Evolutionary conservation across 2,113 vertebrate genomes (phyloP).

Genomic region (Apteryx owenii): DNA sequence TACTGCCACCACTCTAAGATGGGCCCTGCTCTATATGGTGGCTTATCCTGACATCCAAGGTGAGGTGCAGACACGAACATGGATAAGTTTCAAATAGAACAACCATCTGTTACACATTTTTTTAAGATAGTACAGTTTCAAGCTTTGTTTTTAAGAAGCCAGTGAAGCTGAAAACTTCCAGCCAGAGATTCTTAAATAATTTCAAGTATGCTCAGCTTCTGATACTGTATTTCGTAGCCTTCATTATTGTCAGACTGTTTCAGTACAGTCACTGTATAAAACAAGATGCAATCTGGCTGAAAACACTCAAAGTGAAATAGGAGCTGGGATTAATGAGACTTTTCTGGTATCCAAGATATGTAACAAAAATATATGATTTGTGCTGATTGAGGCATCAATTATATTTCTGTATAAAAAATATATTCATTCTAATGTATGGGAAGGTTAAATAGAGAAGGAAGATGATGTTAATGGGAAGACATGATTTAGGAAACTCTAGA

Average conservation of each 20-base stretch:
- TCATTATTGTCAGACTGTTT: neutral
- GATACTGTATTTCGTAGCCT: neutral
- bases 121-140: neutral
- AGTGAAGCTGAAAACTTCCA: neutral
- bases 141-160: neutral
- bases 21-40: constrained; percentile 77
- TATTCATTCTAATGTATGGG: neutral
- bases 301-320: neutral
- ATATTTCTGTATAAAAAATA: neutral
- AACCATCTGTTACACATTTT: neutral
- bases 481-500: neutral
- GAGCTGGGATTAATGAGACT: neutral
- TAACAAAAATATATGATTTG: neutral
- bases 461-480: neutral
- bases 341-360: neutral
- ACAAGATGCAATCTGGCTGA: neutral
- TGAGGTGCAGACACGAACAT: neutral
- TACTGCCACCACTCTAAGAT: constrained; percentile 65
- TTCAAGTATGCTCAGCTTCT: neutral
- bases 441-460: neutral
- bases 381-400: neutral
- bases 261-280: neutral
- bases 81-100: neutral
- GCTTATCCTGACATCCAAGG: constrained; percentile 66
- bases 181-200: neutral